Evolutionary conservation across 2,888 invertebrate genomes (phyloP).

Genomic region (Mechanitis mazaeus): DNA sequence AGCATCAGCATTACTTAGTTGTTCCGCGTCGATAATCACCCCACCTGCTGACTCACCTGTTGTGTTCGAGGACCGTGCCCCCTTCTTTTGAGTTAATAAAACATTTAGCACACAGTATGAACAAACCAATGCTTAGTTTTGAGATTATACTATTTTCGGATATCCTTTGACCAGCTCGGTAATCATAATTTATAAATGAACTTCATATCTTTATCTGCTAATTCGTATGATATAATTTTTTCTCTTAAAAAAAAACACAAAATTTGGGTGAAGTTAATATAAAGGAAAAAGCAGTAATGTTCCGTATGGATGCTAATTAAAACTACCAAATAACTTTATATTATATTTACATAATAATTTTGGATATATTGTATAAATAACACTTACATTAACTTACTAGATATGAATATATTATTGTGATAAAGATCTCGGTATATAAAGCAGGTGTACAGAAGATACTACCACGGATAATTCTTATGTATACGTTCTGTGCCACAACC

Average conservation of each 20-base stretch:
- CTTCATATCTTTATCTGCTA: too few relatives aligned
- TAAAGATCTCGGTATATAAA: not conserved
- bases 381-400: not conserved
- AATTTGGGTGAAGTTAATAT: too few relatives aligned
- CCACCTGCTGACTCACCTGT: constrained; percentile 74
- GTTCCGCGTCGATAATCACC: constrained; percentile 65
- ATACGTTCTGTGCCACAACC: constrained; percentile 76
- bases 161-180: too few relatives aligned
- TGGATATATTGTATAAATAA: not conserved
- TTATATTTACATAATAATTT: not conserved
- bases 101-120: constrained; percentile 4
- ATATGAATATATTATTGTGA: too few relatives aligned
- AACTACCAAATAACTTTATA: too few relatives aligned
- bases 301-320: too few relatives aligned
- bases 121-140: too few relatives aligned
- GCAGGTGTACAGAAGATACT: constrained; percentile 8
- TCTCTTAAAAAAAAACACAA: too few relatives aligned
- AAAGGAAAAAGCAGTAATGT: too few relatives aligned
- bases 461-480: constrained; percentile 45
- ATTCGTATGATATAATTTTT: too few relatives aligned
- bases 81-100: constrained; percentile 27
- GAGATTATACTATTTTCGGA: too few relatives aligned
- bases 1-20: constrained; percentile 31
- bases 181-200: too few relatives aligned
- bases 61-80: constrained; percentile 41